Conservation (phyloP, 2,113 vertebrate species). For the Sander lucioperca region DNA sequence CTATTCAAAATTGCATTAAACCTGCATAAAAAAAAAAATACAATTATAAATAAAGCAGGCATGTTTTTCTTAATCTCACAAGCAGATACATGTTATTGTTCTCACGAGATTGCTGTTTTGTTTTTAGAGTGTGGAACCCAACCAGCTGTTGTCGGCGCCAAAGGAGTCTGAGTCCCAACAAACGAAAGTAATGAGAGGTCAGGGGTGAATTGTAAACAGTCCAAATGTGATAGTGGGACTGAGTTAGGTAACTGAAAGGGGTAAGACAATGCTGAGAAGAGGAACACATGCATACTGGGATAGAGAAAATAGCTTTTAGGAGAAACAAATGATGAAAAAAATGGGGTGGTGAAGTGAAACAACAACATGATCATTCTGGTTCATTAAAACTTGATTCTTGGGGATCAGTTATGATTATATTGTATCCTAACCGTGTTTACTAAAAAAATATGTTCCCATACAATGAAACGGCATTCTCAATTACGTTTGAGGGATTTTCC, state of each 20-base stretch:
- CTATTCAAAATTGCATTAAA: background rate
- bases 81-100: background rate
- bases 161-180: background rate
- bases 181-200: background rate
- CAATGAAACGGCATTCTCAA: no score
- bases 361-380: background rate
- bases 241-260: no score
- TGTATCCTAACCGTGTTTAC: no score
- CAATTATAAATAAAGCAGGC: background rate
- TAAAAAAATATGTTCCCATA: no score
- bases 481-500: no score
- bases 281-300: background rate
- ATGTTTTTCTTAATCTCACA: background rate
- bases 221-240: background rate
- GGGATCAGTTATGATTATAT: no score
- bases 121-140: background rate
- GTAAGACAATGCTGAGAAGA: background rate
- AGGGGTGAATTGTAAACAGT: slow-evolving; percentile 10
- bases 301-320: background rate
- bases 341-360: background rate
- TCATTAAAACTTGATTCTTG: no score
- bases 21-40: background rate
- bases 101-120: background rate
- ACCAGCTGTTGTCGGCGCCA: background rate
- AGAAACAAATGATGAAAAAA: background rate